Conservation (phyloP, 2,888 invertebrate genomes). For the Hemaris fuciformis region DNA sequence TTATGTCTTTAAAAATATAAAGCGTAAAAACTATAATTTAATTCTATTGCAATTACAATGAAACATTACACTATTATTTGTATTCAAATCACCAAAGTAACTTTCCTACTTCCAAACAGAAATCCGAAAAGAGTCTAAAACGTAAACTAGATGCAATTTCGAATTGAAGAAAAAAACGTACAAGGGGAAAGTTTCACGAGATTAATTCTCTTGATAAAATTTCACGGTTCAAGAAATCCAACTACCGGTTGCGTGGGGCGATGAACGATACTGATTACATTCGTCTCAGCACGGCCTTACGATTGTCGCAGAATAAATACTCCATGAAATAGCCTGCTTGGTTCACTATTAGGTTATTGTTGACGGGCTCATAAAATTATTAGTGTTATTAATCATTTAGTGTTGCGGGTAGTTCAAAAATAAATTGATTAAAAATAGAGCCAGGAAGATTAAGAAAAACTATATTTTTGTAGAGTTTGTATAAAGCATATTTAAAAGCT, state of each 20-base stretch:
- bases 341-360: too few relatives aligned
- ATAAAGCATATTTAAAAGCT: too few relatives aligned
- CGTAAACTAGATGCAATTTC: slow-evolving; percentile 62
- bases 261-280: slow-evolving; percentile 79
- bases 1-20: too few relatives aligned
- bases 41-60: slow-evolving; percentile 14
- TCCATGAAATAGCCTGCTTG: neutral
- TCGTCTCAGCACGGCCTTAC: slow-evolving; percentile 49
- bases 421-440: neutral
- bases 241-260: slow-evolving; percentile 80
- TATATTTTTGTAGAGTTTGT: too few relatives aligned
- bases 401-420: neutral
- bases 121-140: slow-evolving; percentile 12
- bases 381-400: neutral
- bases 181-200: slow-evolving; percentile 74
- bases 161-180: slow-evolving; percentile 68
- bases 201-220: slow-evolving; percentile 82
- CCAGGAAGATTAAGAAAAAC: neutral
- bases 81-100: neutral
- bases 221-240: slow-evolving; percentile 81
- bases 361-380: neutral
- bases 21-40: too few relatives aligned
- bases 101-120: neutral
- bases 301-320: slow-evolving; percentile 29
- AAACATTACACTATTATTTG: neutral